Conservation (phyloP, 2,113 vertebrate genomes). For the Collichthys lucidus region DNA sequence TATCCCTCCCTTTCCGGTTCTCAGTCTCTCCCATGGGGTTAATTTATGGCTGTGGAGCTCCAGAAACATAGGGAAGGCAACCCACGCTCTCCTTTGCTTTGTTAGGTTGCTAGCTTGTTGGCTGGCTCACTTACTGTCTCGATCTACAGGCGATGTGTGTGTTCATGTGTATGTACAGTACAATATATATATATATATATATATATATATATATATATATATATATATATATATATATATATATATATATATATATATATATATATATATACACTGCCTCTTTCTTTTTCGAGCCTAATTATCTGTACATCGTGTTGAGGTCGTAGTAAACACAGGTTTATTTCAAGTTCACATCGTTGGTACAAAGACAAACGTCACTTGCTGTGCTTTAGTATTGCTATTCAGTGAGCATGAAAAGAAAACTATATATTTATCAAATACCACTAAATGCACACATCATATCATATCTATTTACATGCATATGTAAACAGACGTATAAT, state of each 20-base stretch:
- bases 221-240: too few species aligned
- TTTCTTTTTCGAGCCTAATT: constrained; percentile 35
- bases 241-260: too few species aligned
- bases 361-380: constrained; percentile 22
- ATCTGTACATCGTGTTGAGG: constrained; percentile 25
- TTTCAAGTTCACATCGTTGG: not conserved
- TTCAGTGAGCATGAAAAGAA: not conserved
- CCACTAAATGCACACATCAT: too few species aligned
- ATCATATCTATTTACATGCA: too few species aligned
- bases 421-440: too few species aligned
- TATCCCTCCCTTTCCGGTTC: constrained; percentile 61
- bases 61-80: constrained; percentile 74
- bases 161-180: constrained; percentile 12
- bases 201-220: too few species aligned
- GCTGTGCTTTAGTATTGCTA: not conserved
- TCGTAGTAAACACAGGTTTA: not conserved
- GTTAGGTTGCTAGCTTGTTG: constrained; percentile 67
- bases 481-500: too few species aligned
- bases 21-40: constrained; percentile 75
- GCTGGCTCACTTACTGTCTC: constrained; percentile 50
- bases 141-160: constrained; percentile 28
- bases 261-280: constrained; percentile 21
- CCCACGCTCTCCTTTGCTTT: constrained; percentile 75
- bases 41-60: constrained; percentile 80
- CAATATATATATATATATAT: too few species aligned